Base-by-base conservation (phyloP, 2,888 invertebrate species). In the Phlogophora meticulosa region DNA sequence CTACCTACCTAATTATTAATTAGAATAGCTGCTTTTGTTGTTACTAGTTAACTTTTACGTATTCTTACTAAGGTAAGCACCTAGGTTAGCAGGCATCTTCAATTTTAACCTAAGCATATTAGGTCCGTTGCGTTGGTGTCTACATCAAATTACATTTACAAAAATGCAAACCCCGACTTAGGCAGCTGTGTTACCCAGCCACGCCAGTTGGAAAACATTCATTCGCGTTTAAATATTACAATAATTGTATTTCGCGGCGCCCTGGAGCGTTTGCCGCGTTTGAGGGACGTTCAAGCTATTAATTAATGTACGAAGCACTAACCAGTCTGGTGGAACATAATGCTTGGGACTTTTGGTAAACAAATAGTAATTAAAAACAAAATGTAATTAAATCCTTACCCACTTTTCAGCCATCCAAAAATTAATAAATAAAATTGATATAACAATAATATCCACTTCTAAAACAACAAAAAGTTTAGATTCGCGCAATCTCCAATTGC, bases 211-310 rank as follows among this genome's bases (percentile, higher is more conserved):
- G 58, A 76, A 76, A 61, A 72, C 38, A 78, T 80, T 72, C 7
- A 53, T 76, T 70, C 36, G 9, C 52, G 51, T 65, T 65, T 63
- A 52, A 81, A 75, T 68, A 65, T 70, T 64, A 48, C 48, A 63
- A 58, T 56, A 51, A 72, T 72, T 69, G 61, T 57, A 49, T 72
- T 66, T 72, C 24, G 28, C 51, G 53, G 55, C 28, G 38, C 55
- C 43, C 22, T 45, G 38, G 15, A 38, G 56, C 45, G 32, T 17
- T 60, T 65, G 36, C 52, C 24, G 13, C 51, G 46, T 80, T 79
- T 48, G 57, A 46, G 24, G 22, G n/a, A 49, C 24, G 46, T 38
- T 43, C 17, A 22, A 59, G 38, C 32, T 46, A 65, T 60, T 64
- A 57, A 79, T 51, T 55, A 43, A 70, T 60, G 32, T 52, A 52